Conservation (phyloP, 2,888 invertebrate genomes). For the Catonia carolina region DNA sequence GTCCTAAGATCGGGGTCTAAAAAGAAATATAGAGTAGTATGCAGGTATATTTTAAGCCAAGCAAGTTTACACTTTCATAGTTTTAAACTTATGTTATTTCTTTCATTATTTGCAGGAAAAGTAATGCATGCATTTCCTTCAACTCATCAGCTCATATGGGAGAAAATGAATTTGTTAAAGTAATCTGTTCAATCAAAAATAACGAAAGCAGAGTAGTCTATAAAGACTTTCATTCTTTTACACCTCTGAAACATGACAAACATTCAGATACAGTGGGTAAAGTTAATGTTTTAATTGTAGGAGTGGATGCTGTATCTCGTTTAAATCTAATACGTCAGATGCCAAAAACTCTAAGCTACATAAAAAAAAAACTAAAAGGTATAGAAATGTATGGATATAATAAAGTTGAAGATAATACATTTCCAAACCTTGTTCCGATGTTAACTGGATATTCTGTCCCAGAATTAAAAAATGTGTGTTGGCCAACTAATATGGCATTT, state of each 20-base stretch:
- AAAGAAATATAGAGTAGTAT: no score
- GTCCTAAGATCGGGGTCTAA: no score
- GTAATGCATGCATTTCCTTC: conserved; percentile 14
- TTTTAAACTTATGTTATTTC: no score
- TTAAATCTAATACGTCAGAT: conserved; percentile 79
- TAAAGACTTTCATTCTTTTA: conserved; percentile 41
- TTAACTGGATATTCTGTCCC: conserved; percentile 62
- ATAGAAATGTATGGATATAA: conserved; percentile 82
- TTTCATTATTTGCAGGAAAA: conserved; percentile 23
- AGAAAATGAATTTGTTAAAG: conserved; percentile 59
- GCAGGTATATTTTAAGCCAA: no score
- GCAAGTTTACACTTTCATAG: no score
- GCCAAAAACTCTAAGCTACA: conserved; percentile 59
- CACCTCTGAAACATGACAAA: neutral
- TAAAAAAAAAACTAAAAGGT: conserved; percentile 54
- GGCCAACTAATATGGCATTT: conserved; percentile 49
- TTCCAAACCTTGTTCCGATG: conserved; percentile 79
- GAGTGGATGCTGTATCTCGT: conserved; percentile 79
- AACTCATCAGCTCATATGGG: conserved; percentile 14
- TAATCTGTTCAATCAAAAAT: conserved; percentile 40
- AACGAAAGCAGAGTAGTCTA: conserved; percentile 57
- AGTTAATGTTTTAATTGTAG: conserved; percentile 60
- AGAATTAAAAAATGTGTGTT: conserved; percentile 59
- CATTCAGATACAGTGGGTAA: conserved; percentile 19
- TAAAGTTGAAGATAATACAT: conserved; percentile 92